Evolutionary conservation across 2,113 vertebrate genomes (phyloP).

Genomic region (Cricetomys ansorgei): DNA sequence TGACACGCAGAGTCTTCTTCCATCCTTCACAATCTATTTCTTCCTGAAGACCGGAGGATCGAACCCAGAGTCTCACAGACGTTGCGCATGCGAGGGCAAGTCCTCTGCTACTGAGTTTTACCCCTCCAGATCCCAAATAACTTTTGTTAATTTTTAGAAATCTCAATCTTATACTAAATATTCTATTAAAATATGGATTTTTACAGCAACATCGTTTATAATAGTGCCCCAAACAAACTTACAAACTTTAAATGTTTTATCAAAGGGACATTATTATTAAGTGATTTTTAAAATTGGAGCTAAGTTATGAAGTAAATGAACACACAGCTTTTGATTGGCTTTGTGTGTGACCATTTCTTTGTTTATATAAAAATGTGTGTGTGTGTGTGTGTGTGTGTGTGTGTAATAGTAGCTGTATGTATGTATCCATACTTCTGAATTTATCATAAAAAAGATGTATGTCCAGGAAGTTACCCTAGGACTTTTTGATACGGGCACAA

Average conservation of each 20-base stretch:
- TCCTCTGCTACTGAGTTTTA: no score
- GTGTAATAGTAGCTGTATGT: neutral
- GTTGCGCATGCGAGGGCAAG: neutral
- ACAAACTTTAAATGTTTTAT: neutral
- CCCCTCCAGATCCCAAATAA: neutral
- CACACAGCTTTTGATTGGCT: conserved; percentile 34
- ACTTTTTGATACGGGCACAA: neutral
- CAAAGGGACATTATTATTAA: neutral
- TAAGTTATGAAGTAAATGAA: conserved; percentile 36
- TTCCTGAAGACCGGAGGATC: no score
- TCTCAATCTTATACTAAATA: conserved; percentile 47
- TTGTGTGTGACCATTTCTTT: neutral
- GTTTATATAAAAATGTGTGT: neutral
- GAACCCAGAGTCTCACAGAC: neutral
- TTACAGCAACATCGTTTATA: conserved; percentile 12
- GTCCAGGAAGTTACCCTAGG: neutral
- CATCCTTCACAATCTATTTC: neutral
- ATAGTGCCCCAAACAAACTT: conserved; percentile 3
- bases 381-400: no score
- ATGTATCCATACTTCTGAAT: neutral
- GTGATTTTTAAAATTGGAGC: neutral
- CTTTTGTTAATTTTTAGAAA: conserved; percentile 47
- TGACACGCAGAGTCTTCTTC: conserved; percentile 9
- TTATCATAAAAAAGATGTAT: conserved; percentile 34
- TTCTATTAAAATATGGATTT: conserved; percentile 54